phyloP scores from a whole-genome alignment of 2,888 invertebrate genomes.

The Silvanus unidentatus region DNA sequence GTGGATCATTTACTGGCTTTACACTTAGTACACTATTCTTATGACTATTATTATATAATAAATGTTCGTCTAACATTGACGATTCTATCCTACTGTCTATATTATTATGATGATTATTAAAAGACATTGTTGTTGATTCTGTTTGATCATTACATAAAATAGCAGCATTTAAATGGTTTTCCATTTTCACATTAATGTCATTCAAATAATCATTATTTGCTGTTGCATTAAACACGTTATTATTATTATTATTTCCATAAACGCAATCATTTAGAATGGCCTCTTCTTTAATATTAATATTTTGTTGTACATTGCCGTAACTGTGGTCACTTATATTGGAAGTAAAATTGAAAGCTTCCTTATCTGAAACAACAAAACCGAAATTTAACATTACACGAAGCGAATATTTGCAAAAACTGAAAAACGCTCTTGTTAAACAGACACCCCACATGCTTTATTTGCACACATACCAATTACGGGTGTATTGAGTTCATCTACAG shows the following conservation, averaged over 20 bases:
- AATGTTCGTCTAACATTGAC: background rate
- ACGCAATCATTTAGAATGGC: background rate
- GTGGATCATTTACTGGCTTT: conserved; percentile 17
- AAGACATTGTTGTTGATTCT: background rate
- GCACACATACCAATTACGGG: conserved; percentile 38
- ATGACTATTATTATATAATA: background rate
- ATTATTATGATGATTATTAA: background rate
- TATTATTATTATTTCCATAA: background rate
- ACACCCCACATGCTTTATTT: no score
- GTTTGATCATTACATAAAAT: background rate
- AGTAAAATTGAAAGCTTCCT: conserved; percentile 25
- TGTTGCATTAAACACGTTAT: no score
- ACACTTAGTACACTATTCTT: conserved; percentile 26
- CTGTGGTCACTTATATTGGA: conserved; percentile 3
- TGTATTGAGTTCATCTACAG: conserved; percentile 43
- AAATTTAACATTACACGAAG: background rate
- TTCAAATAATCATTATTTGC: no score
- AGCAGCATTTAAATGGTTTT: background rate
- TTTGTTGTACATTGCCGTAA: background rate
- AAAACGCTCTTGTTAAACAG: background rate
- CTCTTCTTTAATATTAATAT: background rate
- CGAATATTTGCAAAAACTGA: background rate
- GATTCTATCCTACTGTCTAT: background rate
- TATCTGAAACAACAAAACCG: conserved; percentile 23
- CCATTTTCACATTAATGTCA: no score